phyloP scores from a whole-genome alignment of 2,888 invertebrate genomes.

The Heliconius ethilla region DNA sequence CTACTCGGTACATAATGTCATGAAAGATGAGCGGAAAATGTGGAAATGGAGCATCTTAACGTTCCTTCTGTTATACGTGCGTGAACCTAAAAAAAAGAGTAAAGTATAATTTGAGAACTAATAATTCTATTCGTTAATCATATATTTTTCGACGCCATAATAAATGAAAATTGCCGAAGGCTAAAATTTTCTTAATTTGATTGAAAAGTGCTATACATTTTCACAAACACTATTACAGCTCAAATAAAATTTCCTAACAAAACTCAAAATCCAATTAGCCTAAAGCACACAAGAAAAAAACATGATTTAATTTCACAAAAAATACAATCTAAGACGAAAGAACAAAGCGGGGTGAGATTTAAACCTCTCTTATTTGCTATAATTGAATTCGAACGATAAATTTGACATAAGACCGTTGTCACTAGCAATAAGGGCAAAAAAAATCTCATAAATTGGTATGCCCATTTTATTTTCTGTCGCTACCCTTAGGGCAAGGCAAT shows the following conservation, averaged over 20 bases:
- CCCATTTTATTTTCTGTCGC: slow-evolving; percentile 55
- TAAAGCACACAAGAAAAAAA: slow-evolving; percentile 6
- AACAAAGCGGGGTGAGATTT: slow-evolving; percentile 18
- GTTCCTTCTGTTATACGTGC: too few relatives aligned
- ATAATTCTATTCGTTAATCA: too few relatives aligned
- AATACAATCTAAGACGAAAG: not conserved
- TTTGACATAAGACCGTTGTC: slow-evolving; percentile 44
- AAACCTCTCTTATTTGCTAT: slow-evolving; percentile 37
- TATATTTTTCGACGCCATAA: too few relatives aligned
- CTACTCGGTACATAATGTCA: too few relatives aligned
- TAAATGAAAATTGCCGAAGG: too few relatives aligned
- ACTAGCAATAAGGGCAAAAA: slow-evolving; percentile 40
- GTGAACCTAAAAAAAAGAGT: too few relatives aligned
- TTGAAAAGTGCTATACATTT: not conserved
- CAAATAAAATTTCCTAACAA: not conserved
- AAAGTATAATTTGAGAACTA: too few relatives aligned
- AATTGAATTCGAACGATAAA: slow-evolving; percentile 44
- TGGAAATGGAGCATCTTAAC: too few relatives aligned
- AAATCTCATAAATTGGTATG: slow-evolving; percentile 40
- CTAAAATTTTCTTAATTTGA: not conserved
- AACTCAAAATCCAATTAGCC: not conserved
- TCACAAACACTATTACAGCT: not conserved
- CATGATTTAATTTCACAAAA: slow-evolving; percentile 15
- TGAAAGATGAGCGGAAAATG: too few relatives aligned
- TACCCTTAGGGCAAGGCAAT: slow-evolving; percentile 69